These are phyloP conservation scores for Mungos mungo DNA, from an alignment of 2,113 vertebrate genomes.

Conservation along the genomic window DNA sequence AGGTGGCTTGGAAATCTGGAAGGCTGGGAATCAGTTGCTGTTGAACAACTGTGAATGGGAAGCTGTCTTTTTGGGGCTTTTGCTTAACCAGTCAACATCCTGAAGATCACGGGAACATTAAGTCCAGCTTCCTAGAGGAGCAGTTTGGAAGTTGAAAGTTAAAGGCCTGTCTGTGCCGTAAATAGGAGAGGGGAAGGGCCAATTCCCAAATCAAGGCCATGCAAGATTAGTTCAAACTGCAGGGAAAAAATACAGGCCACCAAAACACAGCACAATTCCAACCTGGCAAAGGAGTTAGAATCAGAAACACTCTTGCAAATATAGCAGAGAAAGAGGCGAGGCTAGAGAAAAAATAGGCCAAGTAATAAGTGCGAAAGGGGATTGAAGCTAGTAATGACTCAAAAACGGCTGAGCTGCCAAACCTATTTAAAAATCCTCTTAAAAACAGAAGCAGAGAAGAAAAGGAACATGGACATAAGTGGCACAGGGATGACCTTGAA, in stretches of 20 bases:
- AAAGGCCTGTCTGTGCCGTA: not conserved
- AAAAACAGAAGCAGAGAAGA: conserved; percentile 70
- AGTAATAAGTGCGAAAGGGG: conserved; percentile 58
- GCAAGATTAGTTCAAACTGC: not conserved
- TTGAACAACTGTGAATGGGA: rapidly evolving
- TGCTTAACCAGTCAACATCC: not conserved
- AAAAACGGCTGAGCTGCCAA: conserved; percentile 64
- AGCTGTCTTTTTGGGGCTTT: not conserved
- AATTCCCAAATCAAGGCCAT: not conserved
- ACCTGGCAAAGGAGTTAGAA: not conserved
- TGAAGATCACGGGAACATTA: not conserved
- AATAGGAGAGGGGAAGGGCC: not conserved
- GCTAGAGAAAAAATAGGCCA: conserved; percentile 63
- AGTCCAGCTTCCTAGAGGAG: not conserved
- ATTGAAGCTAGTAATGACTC: conserved; percentile 66
- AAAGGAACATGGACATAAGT: conserved; percentile 45
- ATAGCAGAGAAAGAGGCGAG: conserved; percentile 34
- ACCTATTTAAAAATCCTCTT: conserved; percentile 68
- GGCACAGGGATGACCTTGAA: conserved; percentile 68
- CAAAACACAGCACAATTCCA: conserved; percentile 23
- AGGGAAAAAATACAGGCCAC: conserved; percentile 13
- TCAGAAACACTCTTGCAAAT: conserved; percentile 42
- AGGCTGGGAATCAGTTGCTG: not conserved
- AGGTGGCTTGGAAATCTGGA: not conserved
- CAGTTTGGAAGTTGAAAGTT: not conserved